Evolutionary conservation across 2,113 vertebrate genomes (phyloP).

Genomic region (Vidua macroura): DNA sequence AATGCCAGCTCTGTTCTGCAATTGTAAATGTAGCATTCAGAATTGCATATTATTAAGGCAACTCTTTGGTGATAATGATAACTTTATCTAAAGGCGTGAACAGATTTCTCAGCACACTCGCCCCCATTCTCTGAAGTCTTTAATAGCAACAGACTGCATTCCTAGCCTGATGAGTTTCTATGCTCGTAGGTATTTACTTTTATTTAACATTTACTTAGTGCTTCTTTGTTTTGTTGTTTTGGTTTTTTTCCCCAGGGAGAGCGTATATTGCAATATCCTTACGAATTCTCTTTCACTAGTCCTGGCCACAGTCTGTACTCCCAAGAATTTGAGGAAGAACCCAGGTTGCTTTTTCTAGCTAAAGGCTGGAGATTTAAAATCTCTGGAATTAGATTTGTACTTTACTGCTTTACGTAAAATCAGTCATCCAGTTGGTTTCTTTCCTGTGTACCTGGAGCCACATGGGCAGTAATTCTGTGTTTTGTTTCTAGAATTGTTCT

Average conservation of each 20-base stretch:
- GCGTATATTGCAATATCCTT: conserved; percentile 8
- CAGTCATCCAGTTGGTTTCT: background rate
- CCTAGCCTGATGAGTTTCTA: background rate
- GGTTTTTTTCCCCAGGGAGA: background rate
- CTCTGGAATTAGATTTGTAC: background rate
- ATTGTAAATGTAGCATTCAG: background rate
- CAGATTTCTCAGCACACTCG: background rate
- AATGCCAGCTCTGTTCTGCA: background rate
- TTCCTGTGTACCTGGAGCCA: background rate
- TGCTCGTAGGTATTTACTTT: conserved; percentile 24
- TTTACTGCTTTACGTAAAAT: background rate
- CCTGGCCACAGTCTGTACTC: background rate
- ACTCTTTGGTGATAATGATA: background rate
- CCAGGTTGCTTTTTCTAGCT: background rate
- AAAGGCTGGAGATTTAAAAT: background rate
- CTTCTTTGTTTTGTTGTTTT: background rate
- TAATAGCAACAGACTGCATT: background rate
- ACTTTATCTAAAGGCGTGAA: background rate
- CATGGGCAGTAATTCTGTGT: background rate
- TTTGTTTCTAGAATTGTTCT: background rate
- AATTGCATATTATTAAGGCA: background rate
- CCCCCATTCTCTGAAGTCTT: background rate
- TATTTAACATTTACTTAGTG: conserved; percentile 55
- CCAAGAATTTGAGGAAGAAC: background rate
- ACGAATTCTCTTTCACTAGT: background rate